Percentiles rank a stretch among this genome's conserved stretches.
Evolutionary conservation across 1,140 invertebrate species (phyloP).

Genomic region (Papilio xuthus): DNA sequence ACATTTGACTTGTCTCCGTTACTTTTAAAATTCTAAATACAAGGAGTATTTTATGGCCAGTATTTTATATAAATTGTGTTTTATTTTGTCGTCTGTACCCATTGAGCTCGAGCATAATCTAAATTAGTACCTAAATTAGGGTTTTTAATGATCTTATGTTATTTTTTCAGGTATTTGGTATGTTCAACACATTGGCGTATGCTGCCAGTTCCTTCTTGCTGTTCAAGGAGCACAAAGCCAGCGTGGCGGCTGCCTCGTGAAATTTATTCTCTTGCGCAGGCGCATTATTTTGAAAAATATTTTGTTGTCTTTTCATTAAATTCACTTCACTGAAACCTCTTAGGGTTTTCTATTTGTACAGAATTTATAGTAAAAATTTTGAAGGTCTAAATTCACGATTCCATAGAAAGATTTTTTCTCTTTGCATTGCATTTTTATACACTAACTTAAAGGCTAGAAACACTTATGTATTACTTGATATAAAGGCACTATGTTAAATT

Average conservation of each 20-base stretch:
- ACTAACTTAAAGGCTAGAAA: conserved; percentile 14
- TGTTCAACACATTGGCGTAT: conserved; percentile 91
- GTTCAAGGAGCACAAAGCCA: conserved; percentile 88
- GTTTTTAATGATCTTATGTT: conserved; percentile 37
- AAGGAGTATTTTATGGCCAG: too few species aligned
- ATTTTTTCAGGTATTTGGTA: conserved; percentile 87
- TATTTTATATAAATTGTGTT: too few species aligned
- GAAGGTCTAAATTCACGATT: conserved; percentile 27
- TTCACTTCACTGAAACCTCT: conserved; percentile 28
- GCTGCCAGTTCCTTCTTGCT: conserved; percentile 88
- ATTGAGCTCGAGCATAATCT: too few species aligned
- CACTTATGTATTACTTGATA: background rate
- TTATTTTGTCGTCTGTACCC: too few species aligned
- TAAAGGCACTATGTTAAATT: conserved; percentile 17
- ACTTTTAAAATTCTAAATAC: too few species aligned
- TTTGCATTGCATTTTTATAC: conserved; percentile 4
- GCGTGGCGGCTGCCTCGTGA: conserved; percentile 71
- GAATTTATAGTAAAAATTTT: conserved; percentile 20
- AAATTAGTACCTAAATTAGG: too few species aligned
- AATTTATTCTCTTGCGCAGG: conserved; percentile 14
- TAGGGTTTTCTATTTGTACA: conserved; percentile 26
- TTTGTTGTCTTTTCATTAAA: conserved; percentile 40
- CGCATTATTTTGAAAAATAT: conserved; percentile 34
- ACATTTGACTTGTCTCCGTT: too few species aligned
- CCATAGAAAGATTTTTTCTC: conserved; percentile 17